Base-by-base conservation (phyloP, 2,888 invertebrate genomes). In the Polymixis flavicincta region DNA sequence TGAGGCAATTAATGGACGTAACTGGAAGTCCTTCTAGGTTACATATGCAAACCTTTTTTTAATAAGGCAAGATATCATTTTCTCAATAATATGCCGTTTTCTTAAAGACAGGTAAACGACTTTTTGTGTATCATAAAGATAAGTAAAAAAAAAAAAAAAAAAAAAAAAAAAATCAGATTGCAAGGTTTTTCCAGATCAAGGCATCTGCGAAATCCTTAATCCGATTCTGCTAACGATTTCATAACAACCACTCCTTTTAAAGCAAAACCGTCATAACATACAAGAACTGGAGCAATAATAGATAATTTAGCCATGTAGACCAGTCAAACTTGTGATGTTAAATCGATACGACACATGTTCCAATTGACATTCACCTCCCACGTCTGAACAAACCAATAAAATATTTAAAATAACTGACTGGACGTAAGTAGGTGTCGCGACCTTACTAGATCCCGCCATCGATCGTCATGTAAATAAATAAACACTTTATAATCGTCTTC, bases 351-450 rank as follows among this genome's bases (percentile, higher is more conserved):
- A 83, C 80, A 82, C 65, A 83, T 80, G 81, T 85, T 70, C 76
- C 65, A 78, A 65, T 73, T 83, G 88, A 85, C 85, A 88, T 83
- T 83, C 74, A 64, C 76, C 64, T 67, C 87, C 87, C 72, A 86
- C 88, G 82, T 72, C 66, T 72, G 70, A 71, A 22, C 75, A 73
- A 61, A 72, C 69, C 55, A 71, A 88, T 87, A 71, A 88, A 87
- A 87, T 88, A 87, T 87, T 87, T 84, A 87, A 83, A 88, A 84
- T 78, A 78, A 67, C 79, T 74, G 37, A 65, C 67, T 73, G 72
- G 77, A 85, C 73, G 76, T 17, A 69, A 76, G 83, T 85, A 81
- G 83, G 85, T 83, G 85, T 73, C 64, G 68, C 85, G 82, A 68
- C 83, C 85, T 83, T 57, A 83, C 66, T 52, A 52, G 57, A 69